These are phyloP conservation scores for Pluvianellus socialis DNA, from an alignment of 2,113 vertebrate species.

Conservation along the genomic window DNA sequence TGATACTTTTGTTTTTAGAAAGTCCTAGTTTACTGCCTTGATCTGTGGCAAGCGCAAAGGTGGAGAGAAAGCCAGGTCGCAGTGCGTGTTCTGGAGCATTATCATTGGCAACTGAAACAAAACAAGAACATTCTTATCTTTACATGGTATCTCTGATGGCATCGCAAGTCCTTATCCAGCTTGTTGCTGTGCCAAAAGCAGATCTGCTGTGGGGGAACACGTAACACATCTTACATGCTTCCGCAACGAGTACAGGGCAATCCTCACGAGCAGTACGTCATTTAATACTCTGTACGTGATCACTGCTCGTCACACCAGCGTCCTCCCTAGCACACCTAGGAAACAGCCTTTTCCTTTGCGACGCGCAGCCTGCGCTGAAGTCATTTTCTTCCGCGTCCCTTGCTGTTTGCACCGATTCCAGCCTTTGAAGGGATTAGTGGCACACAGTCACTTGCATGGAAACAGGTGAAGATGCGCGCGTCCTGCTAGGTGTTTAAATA, in stretches of 20 bases:
- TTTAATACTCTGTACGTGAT: neutral
- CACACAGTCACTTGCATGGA: neutral
- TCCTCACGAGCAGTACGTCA: accelerated
- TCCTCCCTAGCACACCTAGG: neutral
- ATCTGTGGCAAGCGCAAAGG: constrained; percentile 95
- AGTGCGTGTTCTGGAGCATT: constrained; percentile 93
- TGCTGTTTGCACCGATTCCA: accelerated
- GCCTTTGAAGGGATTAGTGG: neutral
- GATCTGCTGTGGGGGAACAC: neutral
- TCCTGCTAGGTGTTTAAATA: neutral
- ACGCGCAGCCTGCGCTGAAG: neutral
- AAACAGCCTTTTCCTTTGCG: neutral
- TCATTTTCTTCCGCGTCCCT: accelerated
- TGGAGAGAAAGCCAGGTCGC: constrained; percentile 92
- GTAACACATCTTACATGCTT: accelerated
- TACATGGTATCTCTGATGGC: too few relatives aligned
- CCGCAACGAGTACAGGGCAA: neutral
- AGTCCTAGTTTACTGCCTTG: constrained; percentile 98
- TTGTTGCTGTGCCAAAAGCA: neutral
- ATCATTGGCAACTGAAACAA: constrained; percentile 92
- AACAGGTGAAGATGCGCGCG: neutral
- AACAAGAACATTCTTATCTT: neutral
- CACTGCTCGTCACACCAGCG: accelerated
- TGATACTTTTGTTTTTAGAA: constrained; percentile 98
- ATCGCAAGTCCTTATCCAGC: neutral